These are phyloP conservation scores for Tanypteryx hageni DNA, from an alignment of 2,888 invertebrate species.

Conservation along the genomic window DNA sequence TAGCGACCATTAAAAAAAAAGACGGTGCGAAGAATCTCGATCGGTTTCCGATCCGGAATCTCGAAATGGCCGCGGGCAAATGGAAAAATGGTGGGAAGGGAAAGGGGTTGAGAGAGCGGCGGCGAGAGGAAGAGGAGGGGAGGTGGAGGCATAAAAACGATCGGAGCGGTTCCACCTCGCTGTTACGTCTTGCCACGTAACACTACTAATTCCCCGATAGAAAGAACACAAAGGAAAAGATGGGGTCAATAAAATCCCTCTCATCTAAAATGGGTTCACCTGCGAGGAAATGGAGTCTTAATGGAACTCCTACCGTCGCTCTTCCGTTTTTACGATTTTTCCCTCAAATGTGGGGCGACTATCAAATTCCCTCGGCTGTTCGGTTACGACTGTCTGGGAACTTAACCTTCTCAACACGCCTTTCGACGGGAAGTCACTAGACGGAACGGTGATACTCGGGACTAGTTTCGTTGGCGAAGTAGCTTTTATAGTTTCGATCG, in stretches of 20 bases:
- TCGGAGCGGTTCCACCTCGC: neutral
- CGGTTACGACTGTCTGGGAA: neutral
- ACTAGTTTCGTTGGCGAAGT: too few species aligned
- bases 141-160: too few species aligned
- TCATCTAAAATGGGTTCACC: neutral
- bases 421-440: neutral
- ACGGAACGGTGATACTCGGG: neutral
- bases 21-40: neutral
- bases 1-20: neutral
- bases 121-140: neutral
- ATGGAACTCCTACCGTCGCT: neutral
- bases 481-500: too few species aligned
- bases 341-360: constrained; percentile 36
- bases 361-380: neutral
- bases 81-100: neutral
- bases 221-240: neutral
- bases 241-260: neutral
- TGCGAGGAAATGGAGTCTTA: constrained; percentile 25
- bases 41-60: neutral
- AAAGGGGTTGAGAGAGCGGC: neutral
- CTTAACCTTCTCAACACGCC: neutral
- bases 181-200: neutral
- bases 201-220: neutral
- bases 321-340: neutral
- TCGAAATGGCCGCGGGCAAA: neutral